Conservation (phyloP, 2,888 invertebrate species). For the Strigamia maritima region DNA sequence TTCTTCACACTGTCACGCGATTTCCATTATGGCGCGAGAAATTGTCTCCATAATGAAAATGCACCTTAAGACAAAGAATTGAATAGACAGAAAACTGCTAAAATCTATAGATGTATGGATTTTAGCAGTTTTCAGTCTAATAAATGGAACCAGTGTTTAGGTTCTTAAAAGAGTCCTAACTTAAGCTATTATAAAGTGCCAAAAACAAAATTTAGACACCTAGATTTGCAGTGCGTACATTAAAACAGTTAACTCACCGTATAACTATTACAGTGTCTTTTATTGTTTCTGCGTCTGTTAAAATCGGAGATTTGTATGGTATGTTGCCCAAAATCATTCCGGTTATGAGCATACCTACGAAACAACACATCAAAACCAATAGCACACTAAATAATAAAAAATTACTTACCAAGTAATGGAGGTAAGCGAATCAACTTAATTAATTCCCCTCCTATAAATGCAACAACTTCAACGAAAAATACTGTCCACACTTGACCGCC, state of each 20-base stretch:
- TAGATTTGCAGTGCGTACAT: too few species aligned
- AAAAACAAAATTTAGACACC: too few species aligned
- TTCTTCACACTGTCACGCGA: too few species aligned
- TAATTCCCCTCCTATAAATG: background rate
- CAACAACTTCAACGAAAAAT: background rate
- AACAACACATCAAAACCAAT: background rate
- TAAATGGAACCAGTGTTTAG: too few species aligned
- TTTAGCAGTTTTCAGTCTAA: too few species aligned
- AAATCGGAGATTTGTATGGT: background rate
- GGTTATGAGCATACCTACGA: slow-evolving; percentile 25
- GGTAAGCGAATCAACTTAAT: background rate
- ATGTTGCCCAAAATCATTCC: slow-evolving; percentile 30
- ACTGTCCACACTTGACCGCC: background rate
- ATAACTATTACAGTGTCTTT: background rate
- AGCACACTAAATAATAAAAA: background rate
- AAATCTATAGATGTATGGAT: too few species aligned
- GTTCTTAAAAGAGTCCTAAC: too few species aligned
- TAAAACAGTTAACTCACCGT: background rate
- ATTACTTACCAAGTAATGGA: slow-evolving; percentile 1
- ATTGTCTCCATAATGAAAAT: too few species aligned
- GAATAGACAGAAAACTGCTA: too few species aligned
- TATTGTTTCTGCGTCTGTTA: background rate
- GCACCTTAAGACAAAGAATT: too few species aligned
- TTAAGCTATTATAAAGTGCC: too few species aligned
- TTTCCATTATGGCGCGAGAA: too few species aligned